These are phyloP conservation scores for Eupithecia centaureata DNA, from an alignment of 2,888 invertebrate species.

Conservation along the genomic window DNA sequence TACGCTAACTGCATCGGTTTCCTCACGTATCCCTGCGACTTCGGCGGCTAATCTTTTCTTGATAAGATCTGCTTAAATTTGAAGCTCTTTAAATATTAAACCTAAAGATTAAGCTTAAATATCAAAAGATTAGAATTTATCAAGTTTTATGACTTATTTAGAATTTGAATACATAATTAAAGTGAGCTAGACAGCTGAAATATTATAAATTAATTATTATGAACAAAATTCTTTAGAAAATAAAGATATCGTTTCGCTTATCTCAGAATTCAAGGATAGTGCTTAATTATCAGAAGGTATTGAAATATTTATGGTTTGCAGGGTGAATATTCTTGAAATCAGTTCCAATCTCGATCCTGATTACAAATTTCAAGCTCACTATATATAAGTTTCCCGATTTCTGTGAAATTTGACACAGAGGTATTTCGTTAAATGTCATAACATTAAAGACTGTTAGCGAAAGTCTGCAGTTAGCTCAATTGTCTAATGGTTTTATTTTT, in stretches of 20 bases:
- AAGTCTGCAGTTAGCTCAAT: too few species aligned
- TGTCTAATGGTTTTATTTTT: too few species aligned
- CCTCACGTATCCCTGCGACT: too few species aligned
- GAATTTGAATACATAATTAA: not conserved
- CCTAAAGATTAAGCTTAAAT: not conserved
- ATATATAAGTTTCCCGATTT: too few species aligned
- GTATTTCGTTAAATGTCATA: too few species aligned
- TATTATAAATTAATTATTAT: not conserved
- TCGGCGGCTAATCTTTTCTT: too few species aligned
- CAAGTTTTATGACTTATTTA: not conserved
- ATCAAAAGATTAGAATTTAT: not conserved
- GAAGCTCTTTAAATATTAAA: not conserved
- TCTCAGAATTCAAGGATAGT: not conserved
- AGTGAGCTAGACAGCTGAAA: not conserved
- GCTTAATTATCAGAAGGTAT: not conserved
- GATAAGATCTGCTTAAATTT: too few species aligned
- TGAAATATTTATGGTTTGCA: not conserved
- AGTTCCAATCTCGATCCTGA: not conserved
- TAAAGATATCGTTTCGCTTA: not conserved
- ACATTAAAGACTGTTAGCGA: too few species aligned
- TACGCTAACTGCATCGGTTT: too few species aligned
- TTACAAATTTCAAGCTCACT: too few species aligned
- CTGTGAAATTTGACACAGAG: too few species aligned
- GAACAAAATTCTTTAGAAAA: not conserved
- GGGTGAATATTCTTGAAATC: not conserved